Base-by-base conservation (phyloP, 2,113 vertebrate species). In the Lichenostomus cassidix region DNA sequence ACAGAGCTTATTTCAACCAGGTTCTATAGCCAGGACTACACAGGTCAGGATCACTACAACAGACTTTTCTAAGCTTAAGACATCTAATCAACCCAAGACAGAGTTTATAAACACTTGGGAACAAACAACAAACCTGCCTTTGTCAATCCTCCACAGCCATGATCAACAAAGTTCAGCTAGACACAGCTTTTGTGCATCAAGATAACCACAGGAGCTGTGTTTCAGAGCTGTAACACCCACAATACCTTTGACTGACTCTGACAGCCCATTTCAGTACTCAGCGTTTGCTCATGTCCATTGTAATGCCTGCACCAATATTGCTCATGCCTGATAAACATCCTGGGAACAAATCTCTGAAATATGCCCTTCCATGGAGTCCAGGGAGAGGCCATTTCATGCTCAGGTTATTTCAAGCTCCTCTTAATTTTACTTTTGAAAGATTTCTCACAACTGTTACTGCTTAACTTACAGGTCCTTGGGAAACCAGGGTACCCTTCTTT, bases 141-240 rank as follows among this genome's bases (percentile, higher is more conserved):
- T 52, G 31, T 56, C 80, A 79, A 69, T 58, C 13, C 50, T 69
- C 58, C 28, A 7, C 41, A 9, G 22, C 6, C 49, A 33, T 0
- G 13, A 60, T 52, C 44, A 62, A 73, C 41, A 42, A 59, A 82
- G 46, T 52, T 52, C 53, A 58, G 16, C 63, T 4, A 37, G 37
- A 58, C 55, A 59, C 14, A 74, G 33, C 18, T 55, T 85, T 39
- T 35, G 53, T 58, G 25, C 11, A 50, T 14, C 29, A 20, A 29
- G 21, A 3, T 47, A 42, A 42, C 0, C 2, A 39, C n/a, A 56
- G 70, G 28, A 56, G 41, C 44, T 27, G 23, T 2, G 2, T 52
- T 76, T 70, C 47, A 65, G 59, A 80, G 71, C 70, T 41, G 1
- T 2, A 23, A 69, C 47, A 58, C 21, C 21, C 29, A 11, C 8